These are phyloP conservation scores for Galago senegalensis DNA, from an alignment of 2,797 vertebrate species.

Conservation along the genomic window DNA sequence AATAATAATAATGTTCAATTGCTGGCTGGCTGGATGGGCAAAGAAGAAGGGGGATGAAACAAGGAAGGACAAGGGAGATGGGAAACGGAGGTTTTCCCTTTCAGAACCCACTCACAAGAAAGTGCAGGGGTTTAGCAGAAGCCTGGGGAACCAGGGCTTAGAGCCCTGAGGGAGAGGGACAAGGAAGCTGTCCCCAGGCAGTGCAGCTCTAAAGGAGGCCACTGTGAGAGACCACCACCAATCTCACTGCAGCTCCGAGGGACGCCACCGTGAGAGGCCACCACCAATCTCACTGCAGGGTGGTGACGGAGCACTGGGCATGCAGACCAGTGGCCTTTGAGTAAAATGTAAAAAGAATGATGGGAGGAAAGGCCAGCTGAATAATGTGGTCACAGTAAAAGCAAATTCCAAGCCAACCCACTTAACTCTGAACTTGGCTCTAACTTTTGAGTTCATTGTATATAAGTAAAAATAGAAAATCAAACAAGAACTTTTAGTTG, in stretches of 20 bases:
- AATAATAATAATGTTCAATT: not conserved
- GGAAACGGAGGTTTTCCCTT: not conserved
- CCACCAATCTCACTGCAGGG: not conserved
- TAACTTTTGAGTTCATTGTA: not conserved
- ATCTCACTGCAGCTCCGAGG: not conserved
- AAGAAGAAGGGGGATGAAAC: not conserved
- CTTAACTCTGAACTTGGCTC: conserved; percentile 19
- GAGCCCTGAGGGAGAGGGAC: not conserved
- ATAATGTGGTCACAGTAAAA: not conserved
- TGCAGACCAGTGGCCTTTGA: not conserved
- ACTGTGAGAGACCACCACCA: too few relatives aligned
- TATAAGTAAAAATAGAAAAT: not conserved
- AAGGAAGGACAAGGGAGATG: not conserved
- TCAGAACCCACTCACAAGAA: conserved; percentile 43
- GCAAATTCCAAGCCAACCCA: not conserved
- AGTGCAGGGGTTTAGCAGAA: not conserved
- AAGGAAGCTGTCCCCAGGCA: not conserved
- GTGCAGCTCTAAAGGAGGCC: not conserved
- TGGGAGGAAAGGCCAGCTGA: not conserved
- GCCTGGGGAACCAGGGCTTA: not conserved
- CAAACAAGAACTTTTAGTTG: not conserved
- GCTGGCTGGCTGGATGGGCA: not conserved
- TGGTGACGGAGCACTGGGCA: not conserved
- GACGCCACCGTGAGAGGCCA: not conserved
- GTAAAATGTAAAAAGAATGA: not conserved